Conservation (phyloP, 2,797 vertebrate species). For the Pseudochromis fuscus region DNA sequence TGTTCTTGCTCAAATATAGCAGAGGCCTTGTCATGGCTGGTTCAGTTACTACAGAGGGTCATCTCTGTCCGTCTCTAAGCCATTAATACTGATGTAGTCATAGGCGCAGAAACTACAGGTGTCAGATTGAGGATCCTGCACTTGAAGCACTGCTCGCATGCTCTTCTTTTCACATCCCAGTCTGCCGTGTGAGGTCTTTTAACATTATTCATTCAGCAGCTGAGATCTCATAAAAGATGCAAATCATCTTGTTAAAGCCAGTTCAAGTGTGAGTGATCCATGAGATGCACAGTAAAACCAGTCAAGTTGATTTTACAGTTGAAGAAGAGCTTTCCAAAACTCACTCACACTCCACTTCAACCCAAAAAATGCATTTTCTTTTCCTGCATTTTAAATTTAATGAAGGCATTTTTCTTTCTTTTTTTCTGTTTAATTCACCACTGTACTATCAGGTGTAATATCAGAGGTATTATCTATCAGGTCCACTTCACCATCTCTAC, state of each 20-base stretch:
- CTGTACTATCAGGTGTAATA: background rate
- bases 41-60: constrained; percentile 31
- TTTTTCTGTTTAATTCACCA: too few species aligned
- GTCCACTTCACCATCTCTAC: background rate
- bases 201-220: constrained; percentile 60
- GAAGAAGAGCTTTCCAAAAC: constrained; percentile 28
- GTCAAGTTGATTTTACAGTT: constrained; percentile 22
- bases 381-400: background rate
- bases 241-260: constrained; percentile 57
- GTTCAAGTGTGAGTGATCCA: constrained; percentile 49
- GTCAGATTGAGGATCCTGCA: constrained; percentile 31
- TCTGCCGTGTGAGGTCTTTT: constrained; percentile 30
- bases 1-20: constrained; percentile 28
- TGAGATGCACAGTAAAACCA: constrained; percentile 29
- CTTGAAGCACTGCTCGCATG: constrained; percentile 34
- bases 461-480: background rate
- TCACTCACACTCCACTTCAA: constrained; percentile 7
- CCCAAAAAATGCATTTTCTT: background rate
- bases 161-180: constrained; percentile 42
- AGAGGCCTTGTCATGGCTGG: constrained; percentile 11
- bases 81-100: constrained; percentile 12
- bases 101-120: constrained; percentile 36
- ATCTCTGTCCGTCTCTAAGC: constrained; percentile 20
- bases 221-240: constrained; percentile 69
- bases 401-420: background rate